Conservation (phyloP, 1,140 invertebrate genomes). For the Planococcus citri region DNA sequence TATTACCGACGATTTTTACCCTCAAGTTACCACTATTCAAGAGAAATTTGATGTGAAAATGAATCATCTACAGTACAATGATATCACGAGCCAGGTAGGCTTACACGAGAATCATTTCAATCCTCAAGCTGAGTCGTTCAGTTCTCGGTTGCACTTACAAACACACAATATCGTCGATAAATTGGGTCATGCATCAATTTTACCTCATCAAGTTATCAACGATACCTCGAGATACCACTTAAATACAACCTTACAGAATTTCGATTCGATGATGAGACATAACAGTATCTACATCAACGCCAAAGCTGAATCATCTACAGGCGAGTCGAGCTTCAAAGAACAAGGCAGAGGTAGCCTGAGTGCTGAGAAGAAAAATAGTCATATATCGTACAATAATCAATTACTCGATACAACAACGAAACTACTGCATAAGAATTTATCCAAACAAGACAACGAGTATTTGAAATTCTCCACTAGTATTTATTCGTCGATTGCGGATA, state of each 20-base stretch:
- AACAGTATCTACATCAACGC: conserved; percentile 10
- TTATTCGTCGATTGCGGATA: neutral
- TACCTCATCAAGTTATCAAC: conserved; percentile 14
- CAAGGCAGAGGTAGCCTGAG: neutral
- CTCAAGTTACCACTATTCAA: neutral
- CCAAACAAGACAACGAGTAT: neutral
- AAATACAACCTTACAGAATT: conserved; percentile 1
- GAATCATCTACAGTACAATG: neutral
- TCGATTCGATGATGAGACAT: conserved; percentile 12
- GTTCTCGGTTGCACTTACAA: neutral
- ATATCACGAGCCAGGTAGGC: conserved; percentile 12
- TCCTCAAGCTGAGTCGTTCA: neutral
- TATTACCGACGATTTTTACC: too few species aligned
- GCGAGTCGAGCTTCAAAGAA: neutral
- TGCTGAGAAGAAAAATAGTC: neutral
- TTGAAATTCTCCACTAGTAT: conserved; percentile 1
- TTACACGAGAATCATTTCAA: conserved; percentile 11
- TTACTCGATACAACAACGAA: neutral
- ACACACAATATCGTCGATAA: conserved; percentile 5
- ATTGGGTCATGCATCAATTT: conserved; percentile 9
- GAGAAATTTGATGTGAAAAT: neutral
- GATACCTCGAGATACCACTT: conserved; percentile 1
- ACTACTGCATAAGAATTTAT: neutral
- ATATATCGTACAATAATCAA: conserved; percentile 7
- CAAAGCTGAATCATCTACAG: neutral